Evolutionary conservation across 1,140 invertebrate genomes (phyloP), one percentile per base, ranked within the genome.

Genomic region (Drosophila repletoides): DNA sequence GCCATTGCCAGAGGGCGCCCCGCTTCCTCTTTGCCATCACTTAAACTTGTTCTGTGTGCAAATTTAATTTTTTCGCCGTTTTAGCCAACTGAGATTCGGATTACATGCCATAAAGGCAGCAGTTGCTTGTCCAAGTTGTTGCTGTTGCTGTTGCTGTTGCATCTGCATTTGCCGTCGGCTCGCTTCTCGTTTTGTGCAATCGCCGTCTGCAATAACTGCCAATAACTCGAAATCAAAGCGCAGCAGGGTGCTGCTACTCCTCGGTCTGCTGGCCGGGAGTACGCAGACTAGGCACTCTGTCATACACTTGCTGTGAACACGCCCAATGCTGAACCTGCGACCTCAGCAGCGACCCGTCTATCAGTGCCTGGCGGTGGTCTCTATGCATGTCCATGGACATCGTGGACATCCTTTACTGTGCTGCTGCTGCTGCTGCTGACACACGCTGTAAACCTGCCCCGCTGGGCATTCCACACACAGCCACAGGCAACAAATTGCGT

Each of bases 201-300:
- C 36, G 31, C 3, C 36, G 29, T 10, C 29, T 56, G 26, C 56
- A 51, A 51, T 60, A 66, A 51, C 66, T 48, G 52, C 70, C 74
- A 84, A 83, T 83, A 84, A 86, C 79, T 86, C 71, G 74, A 84
- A 79, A 79, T 86, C 79, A 83, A 83, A 83, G 60, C 79, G 48
- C 77, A 83, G 74, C 79, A 10, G 72, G 77, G 55, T 73, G 69
- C 31, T n/a, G n/a, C n/a, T n/a, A n/a, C n/a, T n/a, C 64, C 12
- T 36, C 69, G 61, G 36, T 36, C 36, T 4, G 22, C 10, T 7
- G 4, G 3, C 5, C 46, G 15, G 9, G 17, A 6, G 43, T 29
- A 12, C 15, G 17, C 28, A 17, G 45, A 17, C 56, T 61, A 38
- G 64, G 60, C 79, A 83, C 79, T 84, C 52, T 79, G 77, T 84